These are phyloP conservation scores for Athripsodes cinereus DNA, from an alignment of 2,888 invertebrate genomes.

Conservation along the genomic window DNA sequence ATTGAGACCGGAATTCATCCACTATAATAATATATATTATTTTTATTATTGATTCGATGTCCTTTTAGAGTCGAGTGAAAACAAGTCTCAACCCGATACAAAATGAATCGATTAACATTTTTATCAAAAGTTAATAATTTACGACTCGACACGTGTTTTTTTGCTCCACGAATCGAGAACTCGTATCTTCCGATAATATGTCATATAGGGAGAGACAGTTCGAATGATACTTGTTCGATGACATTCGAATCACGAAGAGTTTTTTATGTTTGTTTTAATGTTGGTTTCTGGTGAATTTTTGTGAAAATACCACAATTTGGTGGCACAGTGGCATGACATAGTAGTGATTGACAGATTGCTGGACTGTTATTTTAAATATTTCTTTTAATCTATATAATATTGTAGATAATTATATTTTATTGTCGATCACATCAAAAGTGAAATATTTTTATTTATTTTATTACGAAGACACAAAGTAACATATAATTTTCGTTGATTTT, in stretches of 20 bases:
- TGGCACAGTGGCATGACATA: not conserved
- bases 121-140: slow-evolving; percentile 27
- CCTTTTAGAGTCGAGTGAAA: slow-evolving; percentile 3
- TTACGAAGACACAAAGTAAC: too few species aligned
- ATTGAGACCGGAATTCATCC: not conserved
- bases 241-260: slow-evolving; percentile 7
- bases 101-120: slow-evolving; percentile 22
- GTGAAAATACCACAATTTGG: slow-evolving; percentile 1
- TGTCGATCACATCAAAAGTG: too few species aligned
- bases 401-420: too few species aligned
- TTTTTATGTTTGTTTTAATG: slow-evolving; percentile 6
- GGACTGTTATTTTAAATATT: not conserved
- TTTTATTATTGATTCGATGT: not conserved
- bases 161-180: slow-evolving; percentile 5
- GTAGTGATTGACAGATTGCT: not conserved
- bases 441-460: too few species aligned
- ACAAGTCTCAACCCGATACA: not conserved
- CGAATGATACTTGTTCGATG: not conserved
- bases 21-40: too few species aligned
- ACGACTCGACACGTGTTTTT: slow-evolving; percentile 28
- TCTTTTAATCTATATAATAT: too few species aligned
- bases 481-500: too few species aligned
- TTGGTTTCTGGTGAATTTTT: not conserved
- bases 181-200: not conserved
- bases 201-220: slow-evolving; percentile 14